Conservation (phyloP, 2,113 vertebrate genomes). For the Hymenochirus boettgeri region DNA sequence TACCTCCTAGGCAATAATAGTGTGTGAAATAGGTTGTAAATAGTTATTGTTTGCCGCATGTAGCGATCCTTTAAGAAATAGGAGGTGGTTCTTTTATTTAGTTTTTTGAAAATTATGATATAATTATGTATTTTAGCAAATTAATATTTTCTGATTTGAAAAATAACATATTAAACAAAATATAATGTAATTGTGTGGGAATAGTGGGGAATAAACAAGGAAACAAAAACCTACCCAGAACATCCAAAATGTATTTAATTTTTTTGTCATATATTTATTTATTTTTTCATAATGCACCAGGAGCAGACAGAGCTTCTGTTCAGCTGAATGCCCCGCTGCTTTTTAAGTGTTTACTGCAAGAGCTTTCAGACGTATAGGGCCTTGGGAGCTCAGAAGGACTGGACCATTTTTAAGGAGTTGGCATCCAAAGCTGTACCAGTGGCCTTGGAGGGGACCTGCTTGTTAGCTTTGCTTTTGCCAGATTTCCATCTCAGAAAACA, state of each 20-base stretch:
- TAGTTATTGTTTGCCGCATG: too few relatives aligned
- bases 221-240: neutral
- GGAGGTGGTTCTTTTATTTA: too few relatives aligned
- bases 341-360: slow-evolving; percentile 48
- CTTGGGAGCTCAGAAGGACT: slow-evolving; percentile 54
- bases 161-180: too few relatives aligned
- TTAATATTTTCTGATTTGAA: too few relatives aligned
- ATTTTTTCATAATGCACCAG: slow-evolving; percentile 49
- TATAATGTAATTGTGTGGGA: too few relatives aligned
- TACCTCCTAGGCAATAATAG: too few relatives aligned
- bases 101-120: too few relatives aligned
- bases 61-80: too few relatives aligned
- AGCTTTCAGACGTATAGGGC: slow-evolving; percentile 46
- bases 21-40: too few relatives aligned
- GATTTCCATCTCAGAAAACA: slow-evolving; percentile 50
- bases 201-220: neutral
- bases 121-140: too few relatives aligned
- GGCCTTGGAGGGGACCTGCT: slow-evolving; percentile 61
- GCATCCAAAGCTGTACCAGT: slow-evolving; percentile 46
- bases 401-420: slow-evolving; percentile 54
- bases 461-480: slow-evolving; percentile 60
- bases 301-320: slow-evolving; percentile 45
- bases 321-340: slow-evolving; percentile 53
- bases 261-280: slow-evolving; percentile 44
- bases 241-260: too few relatives aligned